phyloP scores from a whole-genome alignment of 2,113 vertebrate genomes.

The Willisornis vidua region DNA sequence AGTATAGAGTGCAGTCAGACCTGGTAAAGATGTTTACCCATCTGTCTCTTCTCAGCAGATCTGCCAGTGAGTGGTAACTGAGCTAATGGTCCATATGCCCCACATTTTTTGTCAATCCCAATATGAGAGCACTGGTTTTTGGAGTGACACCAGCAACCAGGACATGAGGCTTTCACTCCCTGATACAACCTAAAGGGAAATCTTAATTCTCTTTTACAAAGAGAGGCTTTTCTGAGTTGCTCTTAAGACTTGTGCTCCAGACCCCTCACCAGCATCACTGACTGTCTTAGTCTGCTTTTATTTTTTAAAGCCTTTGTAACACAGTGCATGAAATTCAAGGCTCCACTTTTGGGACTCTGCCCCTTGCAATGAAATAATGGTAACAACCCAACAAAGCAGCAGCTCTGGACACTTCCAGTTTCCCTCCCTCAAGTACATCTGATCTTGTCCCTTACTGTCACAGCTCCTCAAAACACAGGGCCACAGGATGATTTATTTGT shows the following conservation, averaged over 20 bases:
- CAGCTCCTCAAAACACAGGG: neutral
- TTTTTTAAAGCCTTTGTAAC: neutral
- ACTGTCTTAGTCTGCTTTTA: neutral
- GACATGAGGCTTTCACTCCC: neutral
- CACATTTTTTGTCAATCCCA: neutral
- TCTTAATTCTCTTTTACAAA: neutral
- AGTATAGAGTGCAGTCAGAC: neutral
- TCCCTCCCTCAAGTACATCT: neutral
- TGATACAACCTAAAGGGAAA: neutral
- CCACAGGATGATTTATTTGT: neutral
- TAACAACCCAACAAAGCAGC: neutral
- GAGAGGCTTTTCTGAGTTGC: neutral
- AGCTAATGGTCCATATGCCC: neutral
- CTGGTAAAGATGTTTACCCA: slow-evolving; percentile 2
- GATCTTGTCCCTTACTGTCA: neutral
- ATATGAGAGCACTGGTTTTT: neutral
- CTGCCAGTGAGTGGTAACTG: neutral
- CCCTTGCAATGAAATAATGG: too few relatives aligned
- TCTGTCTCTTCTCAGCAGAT: neutral
- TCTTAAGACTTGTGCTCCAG: neutral
- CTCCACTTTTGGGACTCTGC: neutral
- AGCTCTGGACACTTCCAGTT: neutral
- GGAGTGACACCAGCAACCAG: neutral
- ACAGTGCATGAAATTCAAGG: neutral
- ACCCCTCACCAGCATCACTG: neutral